phyloP scores from a whole-genome alignment of 1,140 invertebrate genomes.

The Nebria ingens region DNA sequence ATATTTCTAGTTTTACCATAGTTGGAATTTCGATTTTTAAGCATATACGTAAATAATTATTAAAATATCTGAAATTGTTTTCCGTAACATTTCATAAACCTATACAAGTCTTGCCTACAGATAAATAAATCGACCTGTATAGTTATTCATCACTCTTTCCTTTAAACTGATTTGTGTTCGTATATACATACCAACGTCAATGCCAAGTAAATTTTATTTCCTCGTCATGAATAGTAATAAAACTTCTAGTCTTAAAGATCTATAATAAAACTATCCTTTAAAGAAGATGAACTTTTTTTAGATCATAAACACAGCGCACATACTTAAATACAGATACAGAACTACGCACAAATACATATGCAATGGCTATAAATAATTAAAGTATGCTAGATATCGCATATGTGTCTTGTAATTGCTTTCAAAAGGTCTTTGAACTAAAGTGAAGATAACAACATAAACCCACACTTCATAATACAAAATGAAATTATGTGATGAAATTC shows the following conservation, averaged over 20 bases:
- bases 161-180: too few relatives aligned
- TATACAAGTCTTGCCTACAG: too few relatives aligned
- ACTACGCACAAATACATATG: neutral
- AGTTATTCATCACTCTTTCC: too few relatives aligned
- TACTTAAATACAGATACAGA: neutral
- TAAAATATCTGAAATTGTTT: too few relatives aligned
- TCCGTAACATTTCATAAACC: too few relatives aligned
- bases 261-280: neutral
- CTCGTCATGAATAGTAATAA: neutral
- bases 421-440: conserved; percentile 1
- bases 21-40: too few relatives aligned
- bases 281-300: neutral
- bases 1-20: too few relatives aligned
- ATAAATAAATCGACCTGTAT: too few relatives aligned
- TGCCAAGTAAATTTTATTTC: too few relatives aligned
- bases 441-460: neutral
- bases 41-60: too few relatives aligned
- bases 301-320: neutral
- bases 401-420: neutral
- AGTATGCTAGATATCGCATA: conserved; percentile 3
- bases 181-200: too few relatives aligned
- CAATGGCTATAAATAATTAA: conserved; percentile 8
- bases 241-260: neutral
- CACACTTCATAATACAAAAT: neutral
- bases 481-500: too few relatives aligned